Evolutionary conservation across 2,888 invertebrate genomes (phyloP), one percentile per base, ranked within the genome.

Genomic region (Sclerodermus sp.): DNA sequence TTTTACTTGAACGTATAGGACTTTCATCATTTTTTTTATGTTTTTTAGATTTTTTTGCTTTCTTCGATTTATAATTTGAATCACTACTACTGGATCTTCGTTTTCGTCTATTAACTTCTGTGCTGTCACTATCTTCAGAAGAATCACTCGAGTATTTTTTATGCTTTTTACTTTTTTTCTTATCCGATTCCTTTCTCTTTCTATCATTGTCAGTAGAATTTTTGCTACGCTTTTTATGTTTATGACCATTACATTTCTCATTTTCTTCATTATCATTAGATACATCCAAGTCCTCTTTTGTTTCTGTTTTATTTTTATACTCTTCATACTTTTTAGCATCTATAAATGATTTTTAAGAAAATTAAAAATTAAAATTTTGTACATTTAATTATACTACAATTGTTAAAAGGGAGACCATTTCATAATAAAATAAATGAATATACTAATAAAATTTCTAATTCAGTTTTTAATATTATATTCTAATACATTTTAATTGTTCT

Each of bases 271-370:
- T 69, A 47, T 57, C 62, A 14, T 48, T 62, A n/a, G 31, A 50
- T 47, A 61, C 51, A 44, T 63, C 43, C 47, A 55, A 70, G 71
- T 70, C 62, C 78, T 61, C 74, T 57, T 64, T 78, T 51, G 67
- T 79, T 64, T 61, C 79, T 68, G 83, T 80, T 42, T 77, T 81
- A 58, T 74, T 82, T 64, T 86, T 87, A 67, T 87, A 89, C 63
- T 87, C 84, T 61, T 89, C 87, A 71, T 84, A 91, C 58, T 87
- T 86, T 30, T 82, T 84, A 2, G 85, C 82, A 79, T 91, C 90
- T 90, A 71, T 45, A 81, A 80, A 69, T 44, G 69, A 61, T 65
- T 58, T n/a, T n/a, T n/a, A 60, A 47, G 50, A 59, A 40, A 63
- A 71, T 61, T 45, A 43, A 16, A 40, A 50, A 12, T 32, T 18